Evolutionary conservation across 2,888 invertebrate genomes (phyloP), one percentile per base, ranked within the genome.

Genomic region (Congeria kusceri): DNA sequence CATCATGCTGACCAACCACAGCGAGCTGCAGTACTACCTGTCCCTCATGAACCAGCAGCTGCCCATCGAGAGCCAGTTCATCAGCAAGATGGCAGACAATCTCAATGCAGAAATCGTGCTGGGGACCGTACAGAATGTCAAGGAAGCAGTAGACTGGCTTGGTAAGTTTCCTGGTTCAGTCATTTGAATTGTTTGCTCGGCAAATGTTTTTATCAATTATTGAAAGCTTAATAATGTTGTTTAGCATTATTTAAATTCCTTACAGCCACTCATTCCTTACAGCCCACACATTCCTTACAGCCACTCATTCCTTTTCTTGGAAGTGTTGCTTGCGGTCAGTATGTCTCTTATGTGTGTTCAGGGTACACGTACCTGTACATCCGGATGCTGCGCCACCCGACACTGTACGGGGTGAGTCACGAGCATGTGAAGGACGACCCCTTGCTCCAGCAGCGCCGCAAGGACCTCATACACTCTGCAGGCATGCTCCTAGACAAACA

Each of bases 1-100:
- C 74, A 99, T 99, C 90, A 95, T 99, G 46, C 98, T 99, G 68
- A 99, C 99, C 0, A 99, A 99, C 93, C 99, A 99, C 94, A 98
- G 98, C 81, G 99, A 99, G 94, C 95, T 99, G 11, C 99, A 99
- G 90, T 99, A 98, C 94, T 99, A 99, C 94, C 94, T 99, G 27
- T 99, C 99, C 0, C 95, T 99, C 20, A 95, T 99, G 84, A 99
- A 99, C 94, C 99, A 99, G 93, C 99, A 99, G 93, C 94, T 99
- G 84, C 99, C 99, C 0, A 98, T 99, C 68, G 99, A 99, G 94
- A 98, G 98, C 0, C 99, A 99, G 94, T 95, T 99, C 90, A 95
- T 99, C 27, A 95, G 96, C 39, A 98, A 97, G 93, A 94, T 99
- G 91, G 96, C 99, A 0, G 99, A 99, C 93, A 97, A 98, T 96